Evolutionary conservation across 2,797 vertebrate genomes (phyloP).

Genomic region (Tympanoctomys barrerae): DNA sequence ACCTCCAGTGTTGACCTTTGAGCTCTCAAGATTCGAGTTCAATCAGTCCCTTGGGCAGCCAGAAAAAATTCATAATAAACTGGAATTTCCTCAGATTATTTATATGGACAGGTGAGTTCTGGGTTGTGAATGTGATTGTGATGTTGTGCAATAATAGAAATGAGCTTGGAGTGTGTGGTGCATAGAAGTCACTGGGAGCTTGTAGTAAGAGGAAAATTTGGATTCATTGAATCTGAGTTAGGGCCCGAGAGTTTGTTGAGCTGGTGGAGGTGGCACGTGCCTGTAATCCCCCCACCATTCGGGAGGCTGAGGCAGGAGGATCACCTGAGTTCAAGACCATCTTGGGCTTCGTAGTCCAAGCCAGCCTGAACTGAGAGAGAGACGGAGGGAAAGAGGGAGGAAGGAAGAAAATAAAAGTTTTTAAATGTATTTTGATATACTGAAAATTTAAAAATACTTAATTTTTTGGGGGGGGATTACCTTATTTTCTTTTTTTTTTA

Average conservation of each 20-base stretch:
- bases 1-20: slow-evolving; percentile 97
- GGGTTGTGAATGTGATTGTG: not conserved
- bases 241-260: not conserved
- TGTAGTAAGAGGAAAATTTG: not conserved
- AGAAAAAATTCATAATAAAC: slow-evolving; percentile 98
- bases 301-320: not conserved
- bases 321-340: not conserved
- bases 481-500: no score
- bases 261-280: not conserved
- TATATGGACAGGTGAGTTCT: slow-evolving; percentile 97
- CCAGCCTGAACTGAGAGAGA: not conserved
- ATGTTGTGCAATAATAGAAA: not conserved
- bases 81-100: slow-evolving; percentile 97
- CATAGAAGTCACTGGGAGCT: not conserved
- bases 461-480: no score
- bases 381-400: not conserved
- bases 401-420: not conserved
- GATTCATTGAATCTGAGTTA: not conserved
- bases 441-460: no score
- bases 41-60: slow-evolving; percentile 98
- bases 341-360: not conserved
- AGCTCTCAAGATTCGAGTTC: slow-evolving; percentile 98
- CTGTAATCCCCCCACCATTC: not conserved
- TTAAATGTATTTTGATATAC: not conserved
- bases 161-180: not conserved